These are phyloP conservation scores for Misgurnus anguillicaudatus DNA, from an alignment of 2,113 vertebrate genomes.

Conservation along the genomic window DNA sequence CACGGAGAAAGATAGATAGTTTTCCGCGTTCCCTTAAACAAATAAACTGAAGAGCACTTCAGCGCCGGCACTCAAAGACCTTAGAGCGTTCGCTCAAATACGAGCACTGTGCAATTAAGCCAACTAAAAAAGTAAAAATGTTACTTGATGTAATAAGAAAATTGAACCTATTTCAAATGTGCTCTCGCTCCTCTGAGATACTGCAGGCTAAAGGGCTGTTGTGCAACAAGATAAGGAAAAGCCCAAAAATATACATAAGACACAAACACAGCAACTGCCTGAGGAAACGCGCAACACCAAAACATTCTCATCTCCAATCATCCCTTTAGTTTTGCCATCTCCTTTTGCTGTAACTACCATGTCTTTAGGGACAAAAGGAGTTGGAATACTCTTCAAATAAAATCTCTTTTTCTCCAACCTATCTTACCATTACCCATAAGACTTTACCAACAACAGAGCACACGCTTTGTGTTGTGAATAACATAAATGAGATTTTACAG, in stretches of 20 bases:
- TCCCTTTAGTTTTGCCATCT: slow-evolving; percentile 1
- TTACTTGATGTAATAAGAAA: neutral
- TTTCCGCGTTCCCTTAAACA: neutral
- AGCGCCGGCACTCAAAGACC: slow-evolving; percentile 3
- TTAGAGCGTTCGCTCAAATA: neutral
- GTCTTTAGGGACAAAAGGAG: slow-evolving; percentile 13
- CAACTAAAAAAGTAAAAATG: neutral
- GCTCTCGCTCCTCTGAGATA: neutral
- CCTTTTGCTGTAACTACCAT: neutral
- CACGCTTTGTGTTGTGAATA: too few relatives aligned
- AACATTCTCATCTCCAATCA: slow-evolving; percentile 9
- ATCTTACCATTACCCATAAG: neutral
- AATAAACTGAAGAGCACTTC: neutral
- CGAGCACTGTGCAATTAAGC: neutral
- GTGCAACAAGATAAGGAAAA: neutral
- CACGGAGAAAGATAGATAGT: slow-evolving; percentile 19
- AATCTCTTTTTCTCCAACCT: neutral
- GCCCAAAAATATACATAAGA: slow-evolving; percentile 14
- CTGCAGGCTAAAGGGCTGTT: neutral
- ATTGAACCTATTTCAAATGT: neutral
- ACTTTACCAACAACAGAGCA: slow-evolving; percentile 1
- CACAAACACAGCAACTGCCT: neutral
- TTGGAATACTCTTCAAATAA: slow-evolving; percentile 15
- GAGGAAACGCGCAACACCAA: neutral
- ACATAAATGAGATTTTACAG: too few relatives aligned